Percentiles rank a stretch among this genome's conserved stretches.
Evolutionary conservation across 2,888 invertebrate species (phyloP).

Genomic region (Pachycephus smyrnensis): DNA sequence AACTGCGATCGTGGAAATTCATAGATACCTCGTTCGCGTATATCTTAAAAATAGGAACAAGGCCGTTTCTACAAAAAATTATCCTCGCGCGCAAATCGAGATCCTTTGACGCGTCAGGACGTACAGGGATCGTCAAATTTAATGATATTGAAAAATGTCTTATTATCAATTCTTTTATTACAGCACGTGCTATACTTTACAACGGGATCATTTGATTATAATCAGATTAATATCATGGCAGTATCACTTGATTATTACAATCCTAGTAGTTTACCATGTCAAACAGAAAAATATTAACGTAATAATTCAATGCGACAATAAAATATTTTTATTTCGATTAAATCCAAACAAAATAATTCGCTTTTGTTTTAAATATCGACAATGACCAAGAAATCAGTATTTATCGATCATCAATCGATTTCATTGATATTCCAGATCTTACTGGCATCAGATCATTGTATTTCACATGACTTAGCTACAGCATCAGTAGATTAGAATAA

Average conservation of each 20-base stretch:
- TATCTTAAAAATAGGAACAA: not conserved
- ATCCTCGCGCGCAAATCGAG: not conserved
- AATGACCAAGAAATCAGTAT: not conserved
- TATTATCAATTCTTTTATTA: not conserved
- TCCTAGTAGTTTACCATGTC: not conserved
- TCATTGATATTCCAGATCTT: not conserved
- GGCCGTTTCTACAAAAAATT: not conserved
- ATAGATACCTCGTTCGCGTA: constrained; percentile 12
- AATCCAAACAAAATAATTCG: not conserved
- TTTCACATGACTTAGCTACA: not conserved
- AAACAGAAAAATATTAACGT: not conserved
- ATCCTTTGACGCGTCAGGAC: not conserved
- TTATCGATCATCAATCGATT: not conserved
- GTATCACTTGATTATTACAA: not conserved
- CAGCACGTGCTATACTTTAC: not conserved
- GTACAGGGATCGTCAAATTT: not conserved
- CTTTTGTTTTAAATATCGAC: not conserved
- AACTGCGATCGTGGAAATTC: constrained; percentile 35
- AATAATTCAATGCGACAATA: not conserved
- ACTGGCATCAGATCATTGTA: not conserved
- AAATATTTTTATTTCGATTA: not conserved
- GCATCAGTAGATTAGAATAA: not conserved
- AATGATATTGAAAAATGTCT: not conserved
- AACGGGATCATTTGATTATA: not conserved
- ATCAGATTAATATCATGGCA: not conserved